These are phyloP conservation scores for Leptosomus discolor DNA, from an alignment of 2,113 vertebrate species.

Conservation along the genomic window DNA sequence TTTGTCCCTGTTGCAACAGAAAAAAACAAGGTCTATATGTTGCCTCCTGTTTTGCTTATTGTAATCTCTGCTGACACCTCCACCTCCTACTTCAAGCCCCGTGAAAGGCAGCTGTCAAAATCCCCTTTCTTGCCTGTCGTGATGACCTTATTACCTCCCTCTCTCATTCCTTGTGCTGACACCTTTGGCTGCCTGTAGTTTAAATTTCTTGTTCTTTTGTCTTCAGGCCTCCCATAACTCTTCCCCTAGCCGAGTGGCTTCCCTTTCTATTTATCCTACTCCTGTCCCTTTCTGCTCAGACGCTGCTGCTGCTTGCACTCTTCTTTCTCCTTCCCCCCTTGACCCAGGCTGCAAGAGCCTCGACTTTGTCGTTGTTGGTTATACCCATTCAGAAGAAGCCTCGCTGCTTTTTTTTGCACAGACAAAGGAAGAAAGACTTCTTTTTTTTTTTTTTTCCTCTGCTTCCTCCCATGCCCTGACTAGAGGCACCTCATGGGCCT, in stretches of 20 bases:
- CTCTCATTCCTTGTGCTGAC: not conserved
- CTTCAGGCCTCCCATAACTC: conserved; percentile 7
- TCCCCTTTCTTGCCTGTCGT: not conserved
- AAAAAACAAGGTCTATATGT: not conserved
- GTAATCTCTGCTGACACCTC: conserved; percentile 1
- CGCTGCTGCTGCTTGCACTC: accelerated
- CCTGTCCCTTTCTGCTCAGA: not conserved
- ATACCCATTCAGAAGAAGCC: not conserved
- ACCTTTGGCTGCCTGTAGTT: not conserved
- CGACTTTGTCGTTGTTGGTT: not conserved
- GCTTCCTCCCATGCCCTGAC: not conserved
- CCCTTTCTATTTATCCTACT: not conserved
- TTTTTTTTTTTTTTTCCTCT: not conserved
- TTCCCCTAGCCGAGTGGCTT: not conserved
- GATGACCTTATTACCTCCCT: conserved; percentile 26
- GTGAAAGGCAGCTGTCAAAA: not conserved
- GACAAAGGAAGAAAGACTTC: not conserved
- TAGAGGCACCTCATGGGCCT: not conserved
- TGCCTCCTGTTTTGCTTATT: not conserved
- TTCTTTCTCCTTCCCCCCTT: not conserved
- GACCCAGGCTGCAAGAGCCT: not conserved
- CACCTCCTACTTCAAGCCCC: not conserved
- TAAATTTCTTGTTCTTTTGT: conserved; percentile 21
- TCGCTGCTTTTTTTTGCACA: not conserved
- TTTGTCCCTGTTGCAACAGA: not conserved